Conservation (phyloP, 2,113 vertebrate species). For the Spheniscus mendiculus region DNA sequence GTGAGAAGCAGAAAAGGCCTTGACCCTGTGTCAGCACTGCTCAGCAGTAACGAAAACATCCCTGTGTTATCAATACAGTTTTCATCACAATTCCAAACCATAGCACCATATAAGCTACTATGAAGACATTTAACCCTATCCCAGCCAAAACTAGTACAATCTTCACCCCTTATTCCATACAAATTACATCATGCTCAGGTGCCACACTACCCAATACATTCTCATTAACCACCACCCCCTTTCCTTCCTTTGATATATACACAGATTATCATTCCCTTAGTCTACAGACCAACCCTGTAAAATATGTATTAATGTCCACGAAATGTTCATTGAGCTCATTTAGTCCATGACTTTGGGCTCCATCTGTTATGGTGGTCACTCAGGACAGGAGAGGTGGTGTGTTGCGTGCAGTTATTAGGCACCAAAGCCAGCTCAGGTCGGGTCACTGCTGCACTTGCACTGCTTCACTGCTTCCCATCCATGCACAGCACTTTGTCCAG, state of each 20-base stretch:
- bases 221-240: fast-evolving
- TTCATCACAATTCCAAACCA: background rate
- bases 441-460: background rate
- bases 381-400: background rate
- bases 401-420: background rate
- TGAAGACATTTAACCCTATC: background rate
- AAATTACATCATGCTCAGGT: background rate
- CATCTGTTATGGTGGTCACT: background rate
- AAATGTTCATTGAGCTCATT: background rate
- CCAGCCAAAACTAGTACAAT: background rate
- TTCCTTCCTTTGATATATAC: background rate
- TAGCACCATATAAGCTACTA: background rate
- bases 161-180: background rate
- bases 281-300: background rate
- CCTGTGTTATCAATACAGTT: background rate
- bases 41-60: background rate
- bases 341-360: background rate
- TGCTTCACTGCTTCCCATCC: background rate
- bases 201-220: background rate
- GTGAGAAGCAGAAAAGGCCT: background rate
- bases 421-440: background rate
- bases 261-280: background rate
- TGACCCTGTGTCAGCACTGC: background rate
- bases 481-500: background rate
- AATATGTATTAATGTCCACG: background rate